Evolutionary conservation across 1,140 invertebrate species (phyloP), one percentile per base, ranked within the genome.

Genomic region (Brachionus calyciflorus): DNA sequence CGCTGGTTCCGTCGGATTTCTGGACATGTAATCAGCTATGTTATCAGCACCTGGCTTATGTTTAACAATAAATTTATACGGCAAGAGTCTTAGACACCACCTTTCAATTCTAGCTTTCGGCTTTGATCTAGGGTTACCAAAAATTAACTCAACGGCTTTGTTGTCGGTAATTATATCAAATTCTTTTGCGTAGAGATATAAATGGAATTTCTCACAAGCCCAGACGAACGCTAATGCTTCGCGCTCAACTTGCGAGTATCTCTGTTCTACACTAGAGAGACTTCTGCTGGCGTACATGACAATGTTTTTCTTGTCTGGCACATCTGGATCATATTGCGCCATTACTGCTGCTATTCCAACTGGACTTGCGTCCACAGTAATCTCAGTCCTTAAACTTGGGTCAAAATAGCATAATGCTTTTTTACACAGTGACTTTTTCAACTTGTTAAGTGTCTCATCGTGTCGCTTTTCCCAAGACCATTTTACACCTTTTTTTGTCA

Each of bases 331-430:
- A 1, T 76, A 65, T 60, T 87, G 86, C 21, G 80, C 78, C 10
- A 88, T 30, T 1, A 88, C 85, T 1, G 84, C 85, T n/a, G 85
- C 84, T 5, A 87, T 26, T 1, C 84, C 86, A 55, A 79, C 79
- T 5, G 80, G 78, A 28, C 79, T 82, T 17, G 85, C 78, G 51
- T 79, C 76, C 30, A 63, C 57, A 28, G 21, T 63, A 28, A 63
- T 44, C 40, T 63, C 40, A 19, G 57, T 44, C 57, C 30, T 33
- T 19, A 37, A 28, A 12, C 19, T 37, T 44, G 57, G 57, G 21
- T 63, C 40, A 28, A 63, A 63, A 63, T 63, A 63, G 26, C 49
- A 24, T 21, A 48, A 19, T 51, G 17, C 49, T 51, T 51, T 51
- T 51, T 21, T 51, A 51, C 49, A 51, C 6, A 21, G 17, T 51